Percentiles rank a stretch among this genome's conserved stretches.
These are phyloP conservation scores for Melanostoma scalare DNA, from an alignment of 2,888 invertebrate genomes.

Conservation along the genomic window DNA sequence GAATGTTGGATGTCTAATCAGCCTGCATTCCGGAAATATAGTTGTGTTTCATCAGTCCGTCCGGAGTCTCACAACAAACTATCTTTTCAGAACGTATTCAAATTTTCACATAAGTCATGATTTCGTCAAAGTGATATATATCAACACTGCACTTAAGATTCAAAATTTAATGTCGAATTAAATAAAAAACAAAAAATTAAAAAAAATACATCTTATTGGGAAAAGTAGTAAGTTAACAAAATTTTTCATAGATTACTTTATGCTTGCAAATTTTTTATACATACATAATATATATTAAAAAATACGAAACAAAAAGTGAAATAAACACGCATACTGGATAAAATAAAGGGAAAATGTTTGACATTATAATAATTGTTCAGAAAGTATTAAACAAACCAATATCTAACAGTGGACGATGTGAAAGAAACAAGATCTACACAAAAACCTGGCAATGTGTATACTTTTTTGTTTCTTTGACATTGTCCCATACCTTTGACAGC, in stretches of 20 bases:
- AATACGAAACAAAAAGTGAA: slow-evolving; percentile 18
- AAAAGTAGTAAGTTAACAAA: slow-evolving; percentile 73
- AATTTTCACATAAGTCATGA: slow-evolving; percentile 33
- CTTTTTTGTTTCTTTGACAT: slow-evolving; percentile 24
- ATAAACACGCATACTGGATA: slow-evolving; percentile 39
- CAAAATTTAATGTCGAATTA: slow-evolving; percentile 30
- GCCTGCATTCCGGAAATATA: no score
- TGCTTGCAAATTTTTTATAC: slow-evolving; percentile 72
- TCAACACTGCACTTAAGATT: slow-evolving; percentile 30
- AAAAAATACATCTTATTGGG: slow-evolving; percentile 65
- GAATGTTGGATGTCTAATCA: no score
- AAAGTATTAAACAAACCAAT: slow-evolving; percentile 9
- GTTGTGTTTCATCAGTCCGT: no score
- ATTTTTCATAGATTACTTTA: slow-evolving; percentile 70
- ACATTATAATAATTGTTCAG: slow-evolving; percentile 27
- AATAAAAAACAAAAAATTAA: slow-evolving; percentile 20
- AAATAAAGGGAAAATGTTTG: slow-evolving; percentile 4
- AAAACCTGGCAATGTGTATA: slow-evolving; percentile 7
- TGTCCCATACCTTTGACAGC: slow-evolving; percentile 39
- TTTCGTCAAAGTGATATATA: slow-evolving; percentile 2
- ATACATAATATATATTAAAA: slow-evolving; percentile 51
- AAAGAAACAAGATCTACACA: neutral
- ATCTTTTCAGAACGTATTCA: no score
- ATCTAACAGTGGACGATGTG: slow-evolving; percentile 27
- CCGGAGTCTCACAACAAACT: neutral